Conservation (phyloP, 2,888 invertebrate species). For the Leptura quadrifasciata region DNA sequence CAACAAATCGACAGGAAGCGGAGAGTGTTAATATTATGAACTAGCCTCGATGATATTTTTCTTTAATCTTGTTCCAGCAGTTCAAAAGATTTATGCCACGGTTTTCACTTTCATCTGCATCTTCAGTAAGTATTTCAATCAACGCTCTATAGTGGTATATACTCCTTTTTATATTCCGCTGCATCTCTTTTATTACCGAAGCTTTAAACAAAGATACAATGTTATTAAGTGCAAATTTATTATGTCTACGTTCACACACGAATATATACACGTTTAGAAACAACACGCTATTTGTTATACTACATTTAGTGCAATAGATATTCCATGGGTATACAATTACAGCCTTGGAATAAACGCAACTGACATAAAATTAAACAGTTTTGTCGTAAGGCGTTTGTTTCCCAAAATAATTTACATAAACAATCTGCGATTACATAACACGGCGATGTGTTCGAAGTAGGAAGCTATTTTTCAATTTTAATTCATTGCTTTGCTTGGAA, state of each 20-base stretch:
- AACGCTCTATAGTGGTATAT: not conserved
- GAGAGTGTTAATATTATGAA: not conserved
- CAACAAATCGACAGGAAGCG: not conserved
- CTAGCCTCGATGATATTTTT: not conserved
- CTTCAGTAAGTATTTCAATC: not conserved
- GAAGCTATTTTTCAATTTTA: not conserved
- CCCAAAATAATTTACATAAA: conserved; percentile 16
- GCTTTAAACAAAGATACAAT: not conserved
- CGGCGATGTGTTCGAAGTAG: not conserved
- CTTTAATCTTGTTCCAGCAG: not conserved
- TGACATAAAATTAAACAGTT: not conserved
- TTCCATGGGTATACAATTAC: not conserved
- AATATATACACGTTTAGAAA: not conserved
- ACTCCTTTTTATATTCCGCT: not conserved
- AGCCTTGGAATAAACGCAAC: not conserved
- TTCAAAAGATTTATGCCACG: not conserved
- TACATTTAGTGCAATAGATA: not conserved
- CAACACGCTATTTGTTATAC: not conserved
- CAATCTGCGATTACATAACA: not conserved
- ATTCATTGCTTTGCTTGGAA: not conserved
- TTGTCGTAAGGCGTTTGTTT: not conserved
- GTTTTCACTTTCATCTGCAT: not conserved
- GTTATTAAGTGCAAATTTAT: not conserved
- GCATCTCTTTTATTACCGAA: not conserved
- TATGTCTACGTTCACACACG: not conserved